Conservation (phyloP, 2,888 invertebrate genomes). For the Nemotelus pantherinus region DNA sequence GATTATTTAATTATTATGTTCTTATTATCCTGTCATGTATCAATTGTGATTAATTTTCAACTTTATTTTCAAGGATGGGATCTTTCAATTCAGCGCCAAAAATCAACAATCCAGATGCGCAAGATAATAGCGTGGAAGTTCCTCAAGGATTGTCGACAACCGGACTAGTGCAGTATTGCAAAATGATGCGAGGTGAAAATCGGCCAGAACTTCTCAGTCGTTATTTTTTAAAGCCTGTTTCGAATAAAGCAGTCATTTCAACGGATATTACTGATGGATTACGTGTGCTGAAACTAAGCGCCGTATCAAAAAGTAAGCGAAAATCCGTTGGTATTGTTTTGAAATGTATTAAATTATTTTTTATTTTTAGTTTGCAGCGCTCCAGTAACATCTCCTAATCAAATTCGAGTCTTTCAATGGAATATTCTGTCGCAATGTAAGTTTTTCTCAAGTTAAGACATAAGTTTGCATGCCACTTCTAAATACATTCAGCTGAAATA, state of each 20-base stretch:
- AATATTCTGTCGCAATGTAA: constrained; percentile 77
- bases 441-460: constrained; percentile 49
- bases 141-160: constrained; percentile 65
- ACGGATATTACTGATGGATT: constrained; percentile 62
- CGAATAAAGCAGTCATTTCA: constrained; percentile 49
- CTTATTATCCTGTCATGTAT: no score
- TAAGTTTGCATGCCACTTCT: no score
- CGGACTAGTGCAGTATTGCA: constrained; percentile 68
- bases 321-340: constrained; percentile 8
- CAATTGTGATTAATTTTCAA: constrained; percentile 15
- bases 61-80: constrained; percentile 71
- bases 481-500: no score
- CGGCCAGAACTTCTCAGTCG: constrained; percentile 66
- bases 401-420: constrained; percentile 74
- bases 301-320: constrained; percentile 65
- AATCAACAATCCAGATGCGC: constrained; percentile 71
- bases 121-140: constrained; percentile 69
- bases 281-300: constrained; percentile 64
- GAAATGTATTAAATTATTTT: constrained; percentile 22
- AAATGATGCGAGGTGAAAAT: constrained; percentile 64
- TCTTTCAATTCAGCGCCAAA: constrained; percentile 76
- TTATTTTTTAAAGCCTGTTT: constrained; percentile 59
- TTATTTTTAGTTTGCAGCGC: constrained; percentile 65
- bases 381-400: constrained; percentile 64
- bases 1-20: background rate